Evolutionary conservation across 2,113 vertebrate genomes (phyloP), one percentile per base, ranked within the genome.

Genomic region (Vidua macroura): DNA sequence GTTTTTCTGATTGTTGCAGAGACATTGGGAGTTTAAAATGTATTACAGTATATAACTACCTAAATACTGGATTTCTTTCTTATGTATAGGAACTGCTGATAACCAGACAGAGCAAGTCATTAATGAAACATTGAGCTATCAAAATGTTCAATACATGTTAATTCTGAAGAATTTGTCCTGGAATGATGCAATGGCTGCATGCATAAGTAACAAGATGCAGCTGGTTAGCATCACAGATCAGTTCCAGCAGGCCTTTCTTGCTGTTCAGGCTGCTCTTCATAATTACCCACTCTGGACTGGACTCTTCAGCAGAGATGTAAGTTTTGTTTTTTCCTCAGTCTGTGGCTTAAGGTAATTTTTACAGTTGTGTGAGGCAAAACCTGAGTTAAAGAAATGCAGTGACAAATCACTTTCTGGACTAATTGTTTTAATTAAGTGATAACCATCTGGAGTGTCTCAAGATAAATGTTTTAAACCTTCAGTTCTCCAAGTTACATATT

Each of bases 221-320:
- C 97, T 99, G 91, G 98, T 98, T 33, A 99, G 99, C 91, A 98
- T 99, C 95, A 96, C 98, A 2, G 97, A 99, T 55, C 96, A 98
- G 46, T 97, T 98, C 83, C 97, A 99, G 90, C 99, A 99, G 84
- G 98, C 99, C 24, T 94, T 97, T 88, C 98, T 99, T 19, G 98
- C 97, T 2, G 97, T 98, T 88, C 95, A 97, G 14, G 97, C 98
- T 8, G 97, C 93, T 91, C 97, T 96, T 9, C 95, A 39, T 11
- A 93, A 95, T 35, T 93, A 83, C 5, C 98, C 98, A 9, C 96
- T 99, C 90, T 99, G 99, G 99, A 99, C 98, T 46, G 99, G 99
- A 91, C 98, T 99, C 70, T 98, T 97, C 82, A 99, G 99, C 78
- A 97, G 98, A 92, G 98, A 99, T 4, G 99, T 99, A 97, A 97